Percentiles rank a stretch among this genome's conserved stretches.
Evolutionary conservation across 2,113 vertebrate species (phyloP).

Genomic region (Notechis scutatus): DNA sequence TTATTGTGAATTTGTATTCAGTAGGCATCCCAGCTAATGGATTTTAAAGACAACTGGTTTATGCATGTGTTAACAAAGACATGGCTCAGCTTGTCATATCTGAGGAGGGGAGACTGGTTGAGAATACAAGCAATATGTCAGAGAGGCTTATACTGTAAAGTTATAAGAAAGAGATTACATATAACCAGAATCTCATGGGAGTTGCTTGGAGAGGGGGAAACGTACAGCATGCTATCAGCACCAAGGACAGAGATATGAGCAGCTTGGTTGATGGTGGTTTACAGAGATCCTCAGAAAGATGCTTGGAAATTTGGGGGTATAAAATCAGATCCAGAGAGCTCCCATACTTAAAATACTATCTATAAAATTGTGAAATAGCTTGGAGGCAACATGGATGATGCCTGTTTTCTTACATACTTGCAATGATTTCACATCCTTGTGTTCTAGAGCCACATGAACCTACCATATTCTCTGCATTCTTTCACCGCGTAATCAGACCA

Average conservation of each 20-base stretch:
- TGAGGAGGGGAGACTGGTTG: background rate
- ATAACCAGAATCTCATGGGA: constrained; percentile 10
- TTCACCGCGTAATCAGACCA: constrained; percentile 46
- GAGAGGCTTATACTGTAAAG: background rate
- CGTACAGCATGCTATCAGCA: constrained; percentile 49
- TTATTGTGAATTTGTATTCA: constrained; percentile 18
- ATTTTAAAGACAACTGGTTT: background rate
- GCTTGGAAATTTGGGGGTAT: constrained; percentile 37
- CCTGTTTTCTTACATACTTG: constrained; percentile 40
- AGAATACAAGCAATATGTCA: background rate
- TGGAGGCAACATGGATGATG: constrained; percentile 41
- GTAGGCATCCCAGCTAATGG: constrained; percentile 34
- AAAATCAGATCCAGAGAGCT: constrained; percentile 38
- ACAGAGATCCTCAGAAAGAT: constrained; percentile 40
- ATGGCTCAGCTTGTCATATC: background rate
- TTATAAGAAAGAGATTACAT: constrained; percentile 33
- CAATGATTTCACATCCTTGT: constrained; percentile 30
- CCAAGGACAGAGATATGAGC: constrained; percentile 56
- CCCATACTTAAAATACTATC: constrained; percentile 29
- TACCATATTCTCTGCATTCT: constrained; percentile 44
- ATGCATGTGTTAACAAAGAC: constrained; percentile 25
- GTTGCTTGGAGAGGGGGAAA: background rate
- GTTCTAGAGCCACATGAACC: constrained; percentile 31
- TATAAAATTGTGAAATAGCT: constrained; percentile 35
- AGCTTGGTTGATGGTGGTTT: constrained; percentile 28